These are phyloP conservation scores for Eugnorisma glareosa DNA, from an alignment of 2,888 invertebrate genomes.

Conservation along the genomic window DNA sequence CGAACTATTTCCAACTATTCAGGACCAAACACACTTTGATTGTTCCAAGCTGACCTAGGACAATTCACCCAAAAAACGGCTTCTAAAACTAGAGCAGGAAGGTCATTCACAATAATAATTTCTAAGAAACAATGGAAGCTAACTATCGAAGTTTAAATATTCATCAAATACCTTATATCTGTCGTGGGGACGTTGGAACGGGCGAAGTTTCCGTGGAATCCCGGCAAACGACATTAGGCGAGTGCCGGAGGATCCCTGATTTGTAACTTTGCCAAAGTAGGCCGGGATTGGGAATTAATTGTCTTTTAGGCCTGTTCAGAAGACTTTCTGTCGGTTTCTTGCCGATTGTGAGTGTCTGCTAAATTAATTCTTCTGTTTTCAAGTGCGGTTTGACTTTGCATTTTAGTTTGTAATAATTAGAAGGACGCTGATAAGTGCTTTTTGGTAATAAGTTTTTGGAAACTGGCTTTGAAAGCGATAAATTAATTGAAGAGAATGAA, in stretches of 20 bases:
- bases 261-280: slow-evolving; percentile 77
- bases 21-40: slow-evolving; percentile 43
- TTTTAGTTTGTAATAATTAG: slow-evolving; percentile 36
- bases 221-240: slow-evolving; percentile 68
- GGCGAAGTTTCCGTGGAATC: slow-evolving; percentile 66
- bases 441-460: not conserved
- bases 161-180: slow-evolving; percentile 71
- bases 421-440: slow-evolving; percentile 6
- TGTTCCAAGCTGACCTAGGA: slow-evolving; percentile 56
- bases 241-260: slow-evolving; percentile 75
- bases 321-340: slow-evolving; percentile 62
- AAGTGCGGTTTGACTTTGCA: slow-evolving; percentile 52
- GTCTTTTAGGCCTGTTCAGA: slow-evolving; percentile 71
- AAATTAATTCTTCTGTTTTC: slow-evolving; percentile 68
- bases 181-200: slow-evolving; percentile 63
- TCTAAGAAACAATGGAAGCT: slow-evolving; percentile 61
- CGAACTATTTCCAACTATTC: slow-evolving; percentile 45
- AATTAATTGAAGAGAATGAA: not conserved
- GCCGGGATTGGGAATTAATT: slow-evolving; percentile 78
- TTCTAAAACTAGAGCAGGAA: slow-evolving; percentile 47
- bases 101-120: slow-evolving; percentile 60
- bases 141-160: slow-evolving; percentile 71
- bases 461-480: not conserved
- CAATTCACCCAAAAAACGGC: slow-evolving; percentile 53
- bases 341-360: slow-evolving; percentile 57